A percentile compares a stretch with the other conserved stretches of the same genome.
Evolutionary conservation across 2,113 vertebrate species (phyloP).

Genomic region (Etia nguti): DNA sequence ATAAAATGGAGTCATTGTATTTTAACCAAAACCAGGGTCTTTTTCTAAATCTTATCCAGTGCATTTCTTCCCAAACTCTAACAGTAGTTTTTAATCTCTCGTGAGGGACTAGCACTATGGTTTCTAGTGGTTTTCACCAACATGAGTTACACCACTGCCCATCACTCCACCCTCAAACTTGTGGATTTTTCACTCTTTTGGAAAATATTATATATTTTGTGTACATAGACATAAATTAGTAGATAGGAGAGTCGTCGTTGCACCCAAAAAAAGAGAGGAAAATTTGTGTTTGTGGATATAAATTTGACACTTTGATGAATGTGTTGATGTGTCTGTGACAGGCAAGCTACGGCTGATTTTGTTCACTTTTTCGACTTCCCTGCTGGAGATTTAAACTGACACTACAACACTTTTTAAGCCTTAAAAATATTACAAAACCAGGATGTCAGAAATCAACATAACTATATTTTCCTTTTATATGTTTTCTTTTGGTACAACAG

Average conservation of each 20-base stretch:
- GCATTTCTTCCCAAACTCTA: neutral
- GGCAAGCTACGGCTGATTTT: neutral
- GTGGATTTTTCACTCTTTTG: neutral
- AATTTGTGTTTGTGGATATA: neutral
- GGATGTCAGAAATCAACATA: neutral
- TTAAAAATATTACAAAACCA: neutral
- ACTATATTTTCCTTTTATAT: accelerated
- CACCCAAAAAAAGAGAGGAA: neutral
- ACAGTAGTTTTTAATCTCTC: neutral
- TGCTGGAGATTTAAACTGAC: neutral
- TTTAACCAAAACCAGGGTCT: neutral
- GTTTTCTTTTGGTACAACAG: neutral
- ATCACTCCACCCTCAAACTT: too few relatives aligned
- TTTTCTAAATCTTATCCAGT: neutral
- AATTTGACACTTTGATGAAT: neutral
- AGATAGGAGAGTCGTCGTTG: accelerated
- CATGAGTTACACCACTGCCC: accelerated
- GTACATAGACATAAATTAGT: accelerated
- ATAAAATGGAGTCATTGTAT: accelerated
- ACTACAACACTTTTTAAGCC: neutral
- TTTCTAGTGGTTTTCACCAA: neutral
- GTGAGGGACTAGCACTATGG: neutral
- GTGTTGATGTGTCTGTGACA: neutral
- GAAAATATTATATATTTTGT: accelerated
- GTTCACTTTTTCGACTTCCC: neutral